Percentiles rank a stretch among this genome's conserved stretches.
phyloP scores from a whole-genome alignment of 1,140 invertebrate genomes.

The Zaprionus africanus region DNA sequence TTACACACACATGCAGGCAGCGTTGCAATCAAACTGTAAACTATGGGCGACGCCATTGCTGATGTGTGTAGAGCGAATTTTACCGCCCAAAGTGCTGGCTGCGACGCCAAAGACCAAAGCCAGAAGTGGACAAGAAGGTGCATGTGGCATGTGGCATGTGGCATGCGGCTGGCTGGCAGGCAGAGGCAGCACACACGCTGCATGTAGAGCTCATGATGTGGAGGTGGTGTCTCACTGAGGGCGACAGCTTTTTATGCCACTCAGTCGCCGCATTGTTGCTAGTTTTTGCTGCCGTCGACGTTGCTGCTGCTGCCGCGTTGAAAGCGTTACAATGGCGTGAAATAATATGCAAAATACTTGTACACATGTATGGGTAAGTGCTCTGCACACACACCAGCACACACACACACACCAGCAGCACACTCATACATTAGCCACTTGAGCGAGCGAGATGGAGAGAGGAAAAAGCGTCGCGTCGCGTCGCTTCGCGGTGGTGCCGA shows the following conservation, averaged over 20 bases:
- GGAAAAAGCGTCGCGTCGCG: conserved; percentile 9
- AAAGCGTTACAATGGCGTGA: conserved; percentile 80
- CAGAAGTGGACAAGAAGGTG: conserved; percentile 45
- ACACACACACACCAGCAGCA: conserved; percentile 4
- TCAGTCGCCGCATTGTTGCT: conserved; percentile 75
- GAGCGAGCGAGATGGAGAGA: conserved; percentile 32
- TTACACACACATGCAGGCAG: conserved; percentile 12
- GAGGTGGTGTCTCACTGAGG: conserved; percentile 27
- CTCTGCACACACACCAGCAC: conserved; percentile 7
- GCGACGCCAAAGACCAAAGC: conserved; percentile 70
- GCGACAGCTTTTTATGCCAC: conserved; percentile 77
- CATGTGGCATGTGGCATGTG: conserved; percentile 33
- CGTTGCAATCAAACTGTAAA: conserved; percentile 64
- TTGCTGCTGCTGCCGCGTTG: conserved; percentile 49
- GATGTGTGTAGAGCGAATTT: conserved; percentile 63
- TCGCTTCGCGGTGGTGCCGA: conserved; percentile 52
- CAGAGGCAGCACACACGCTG: background rate
- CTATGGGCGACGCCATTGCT: conserved; percentile 67
- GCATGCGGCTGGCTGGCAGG: conserved; percentile 27
- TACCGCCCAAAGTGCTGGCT: conserved; percentile 75
- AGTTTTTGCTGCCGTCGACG: conserved; percentile 49
- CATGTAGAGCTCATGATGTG: background rate
- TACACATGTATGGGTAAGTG: conserved; percentile 48
- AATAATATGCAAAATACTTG: conserved; percentile 80
- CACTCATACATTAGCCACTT: conserved; percentile 41